These are phyloP conservation scores for Nomada lathburiana DNA, from an alignment of 2,888 invertebrate species.

Conservation along the genomic window DNA sequence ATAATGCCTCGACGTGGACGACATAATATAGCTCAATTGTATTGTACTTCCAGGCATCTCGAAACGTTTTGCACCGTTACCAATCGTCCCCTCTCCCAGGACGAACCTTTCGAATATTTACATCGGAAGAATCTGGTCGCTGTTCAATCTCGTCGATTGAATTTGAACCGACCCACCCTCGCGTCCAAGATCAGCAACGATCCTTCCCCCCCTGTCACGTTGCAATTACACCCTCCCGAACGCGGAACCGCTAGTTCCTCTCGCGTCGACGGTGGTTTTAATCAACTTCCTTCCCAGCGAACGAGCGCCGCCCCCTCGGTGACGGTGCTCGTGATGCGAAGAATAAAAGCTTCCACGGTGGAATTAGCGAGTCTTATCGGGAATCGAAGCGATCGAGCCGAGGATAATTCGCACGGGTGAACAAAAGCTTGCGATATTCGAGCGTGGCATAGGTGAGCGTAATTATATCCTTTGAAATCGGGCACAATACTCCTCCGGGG, in stretches of 20 bases:
- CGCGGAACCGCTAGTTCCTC: neutral
- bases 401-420: constrained; percentile 73
- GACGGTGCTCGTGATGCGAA: constrained; percentile 21
- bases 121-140: no score
- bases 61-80: neutral
- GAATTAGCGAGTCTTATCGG: constrained; percentile 67
- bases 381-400: constrained; percentile 74
- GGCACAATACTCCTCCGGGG: constrained; percentile 65
- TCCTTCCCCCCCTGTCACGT: neutral
- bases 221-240: neutral
- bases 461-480: constrained; percentile 74
- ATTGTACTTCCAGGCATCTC: constrained; percentile 35
- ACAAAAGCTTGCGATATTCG: constrained; percentile 72
- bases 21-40: constrained; percentile 3
- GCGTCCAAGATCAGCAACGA: neutral
- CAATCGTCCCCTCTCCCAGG: neutral
- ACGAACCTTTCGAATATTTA: no score
- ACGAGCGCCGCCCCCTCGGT: constrained; percentile 22
- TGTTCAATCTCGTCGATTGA: no score
- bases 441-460: constrained; percentile 75
- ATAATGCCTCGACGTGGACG: constrained; percentile 23
- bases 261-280: constrained; percentile 49
- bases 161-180: no score
- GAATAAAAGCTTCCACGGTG: constrained; percentile 34
- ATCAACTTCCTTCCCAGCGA: constrained; percentile 57